Conservation (phyloP, 2,113 vertebrate species). For the Prunella fulvescens region DNA sequence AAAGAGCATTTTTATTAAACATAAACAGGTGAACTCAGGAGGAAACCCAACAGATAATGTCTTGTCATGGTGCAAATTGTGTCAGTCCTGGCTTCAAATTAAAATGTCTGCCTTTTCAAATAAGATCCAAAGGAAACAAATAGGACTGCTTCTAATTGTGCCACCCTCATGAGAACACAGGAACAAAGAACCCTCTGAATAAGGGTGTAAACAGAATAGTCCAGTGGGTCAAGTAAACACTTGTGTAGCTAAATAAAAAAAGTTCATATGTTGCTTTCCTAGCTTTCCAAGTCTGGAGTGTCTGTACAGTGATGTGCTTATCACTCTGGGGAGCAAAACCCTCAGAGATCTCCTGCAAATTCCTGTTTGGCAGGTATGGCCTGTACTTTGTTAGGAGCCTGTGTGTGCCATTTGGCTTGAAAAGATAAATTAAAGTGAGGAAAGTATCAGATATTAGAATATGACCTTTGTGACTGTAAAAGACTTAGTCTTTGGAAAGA, state of each 20-base stretch:
- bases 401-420: background rate
- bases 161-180: background rate
- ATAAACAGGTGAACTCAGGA: constrained; percentile 60
- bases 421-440: background rate
- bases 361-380: background rate
- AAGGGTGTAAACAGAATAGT: background rate
- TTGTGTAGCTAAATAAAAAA: background rate
- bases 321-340: background rate
- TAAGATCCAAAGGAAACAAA: background rate
- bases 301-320: background rate
- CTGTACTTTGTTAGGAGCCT: background rate
- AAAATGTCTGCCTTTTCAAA: background rate
- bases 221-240: background rate
- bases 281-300: background rate
- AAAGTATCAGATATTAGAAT: background rate
- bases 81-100: background rate
- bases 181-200: background rate
- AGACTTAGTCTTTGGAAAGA: background rate
- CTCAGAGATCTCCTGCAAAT: background rate
- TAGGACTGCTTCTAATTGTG: background rate
- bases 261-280: background rate
- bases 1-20: constrained; percentile 65
- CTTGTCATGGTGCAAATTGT: background rate
- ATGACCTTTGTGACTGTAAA: background rate
- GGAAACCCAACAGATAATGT: background rate